Percentiles rank a stretch among this genome's conserved stretches.
These are phyloP conservation scores for Hipposideros larvatus DNA, from an alignment of 2,797 vertebrate genomes.

Conservation along the genomic window DNA sequence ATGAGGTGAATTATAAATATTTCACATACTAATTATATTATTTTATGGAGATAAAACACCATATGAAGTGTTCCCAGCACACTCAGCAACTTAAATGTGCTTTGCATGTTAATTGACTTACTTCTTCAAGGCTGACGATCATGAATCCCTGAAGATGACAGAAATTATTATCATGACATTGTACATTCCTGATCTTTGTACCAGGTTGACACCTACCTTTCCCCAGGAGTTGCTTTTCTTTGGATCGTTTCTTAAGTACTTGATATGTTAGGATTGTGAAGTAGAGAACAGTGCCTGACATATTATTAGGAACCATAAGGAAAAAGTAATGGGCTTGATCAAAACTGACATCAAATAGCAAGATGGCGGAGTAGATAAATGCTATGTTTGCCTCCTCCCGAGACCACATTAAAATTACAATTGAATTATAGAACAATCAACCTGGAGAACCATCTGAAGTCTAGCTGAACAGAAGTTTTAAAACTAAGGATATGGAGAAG, in stretches of 20 bases:
- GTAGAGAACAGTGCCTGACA: constrained; percentile 23
- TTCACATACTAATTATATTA: constrained; percentile 83
- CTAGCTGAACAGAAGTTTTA: too few relatives aligned
- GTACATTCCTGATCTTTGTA: constrained; percentile 69
- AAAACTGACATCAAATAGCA: constrained; percentile 36
- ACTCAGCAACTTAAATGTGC: constrained; percentile 68
- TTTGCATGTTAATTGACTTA: constrained; percentile 79
- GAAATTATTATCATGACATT: constrained; percentile 72
- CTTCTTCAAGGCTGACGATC: constrained; percentile 65
- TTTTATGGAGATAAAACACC: constrained; percentile 80
- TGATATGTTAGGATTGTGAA: constrained; percentile 49
- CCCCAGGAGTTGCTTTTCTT: constrained; percentile 57
- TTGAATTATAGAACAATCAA: too few relatives aligned
- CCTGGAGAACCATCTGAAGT: too few relatives aligned
- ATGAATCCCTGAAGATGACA: constrained; percentile 76
- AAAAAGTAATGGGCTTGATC: not conserved
- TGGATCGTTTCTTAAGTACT: constrained; percentile 52
- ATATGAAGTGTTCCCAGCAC: constrained; percentile 80
- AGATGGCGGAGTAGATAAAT: too few relatives aligned
- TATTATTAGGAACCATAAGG: not conserved
- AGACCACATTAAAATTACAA: too few relatives aligned
- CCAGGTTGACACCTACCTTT: constrained; percentile 58
- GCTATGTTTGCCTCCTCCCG: too few relatives aligned
- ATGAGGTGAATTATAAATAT: constrained; percentile 82
- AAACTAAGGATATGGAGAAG: too few relatives aligned